Evolutionary conservation across 2,113 vertebrate species (phyloP).

Genomic region (Callipepla squamata): DNA sequence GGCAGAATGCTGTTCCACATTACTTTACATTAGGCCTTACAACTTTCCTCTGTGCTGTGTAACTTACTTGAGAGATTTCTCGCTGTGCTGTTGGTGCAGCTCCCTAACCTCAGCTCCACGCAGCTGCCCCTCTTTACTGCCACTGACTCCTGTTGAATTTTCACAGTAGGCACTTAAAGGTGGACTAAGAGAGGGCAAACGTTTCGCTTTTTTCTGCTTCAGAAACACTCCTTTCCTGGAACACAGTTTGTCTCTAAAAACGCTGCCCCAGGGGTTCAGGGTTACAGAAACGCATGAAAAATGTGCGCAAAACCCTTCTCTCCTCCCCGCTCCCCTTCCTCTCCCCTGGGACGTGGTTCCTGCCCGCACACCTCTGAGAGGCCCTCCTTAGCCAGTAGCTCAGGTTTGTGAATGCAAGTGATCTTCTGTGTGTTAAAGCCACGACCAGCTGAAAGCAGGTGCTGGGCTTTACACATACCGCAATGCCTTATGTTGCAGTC

Average conservation of each 20-base stretch:
- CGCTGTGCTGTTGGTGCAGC: not conserved
- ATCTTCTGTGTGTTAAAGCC: constrained; percentile 22
- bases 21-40: constrained; percentile 42
- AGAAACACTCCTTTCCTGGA: not conserved
- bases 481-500: constrained; percentile 61
- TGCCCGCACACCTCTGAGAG: not conserved
- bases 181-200: not conserved
- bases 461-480: constrained; percentile 46
- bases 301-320: not conserved
- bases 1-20: constrained; percentile 8
- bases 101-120: not conserved
- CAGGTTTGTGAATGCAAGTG: constrained; percentile 32
- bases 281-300: not conserved
- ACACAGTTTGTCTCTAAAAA: not conserved
- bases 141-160: not conserved
- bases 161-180: not conserved
- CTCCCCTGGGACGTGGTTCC: not conserved
- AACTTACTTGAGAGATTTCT: constrained; percentile 7
- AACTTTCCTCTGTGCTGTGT: not conserved
- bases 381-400: not conserved
- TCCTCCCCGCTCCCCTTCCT: not conserved
- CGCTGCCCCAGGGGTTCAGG: not conserved
- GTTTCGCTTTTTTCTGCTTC: not conserved
- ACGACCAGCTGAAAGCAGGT: constrained; percentile 40
- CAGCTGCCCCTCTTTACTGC: not conserved